A percentile compares a stretch with the other conserved stretches of the same genome.
phyloP scores from a whole-genome alignment of 1,140 invertebrate species.

The Drosophila equinoxialis region DNA sequence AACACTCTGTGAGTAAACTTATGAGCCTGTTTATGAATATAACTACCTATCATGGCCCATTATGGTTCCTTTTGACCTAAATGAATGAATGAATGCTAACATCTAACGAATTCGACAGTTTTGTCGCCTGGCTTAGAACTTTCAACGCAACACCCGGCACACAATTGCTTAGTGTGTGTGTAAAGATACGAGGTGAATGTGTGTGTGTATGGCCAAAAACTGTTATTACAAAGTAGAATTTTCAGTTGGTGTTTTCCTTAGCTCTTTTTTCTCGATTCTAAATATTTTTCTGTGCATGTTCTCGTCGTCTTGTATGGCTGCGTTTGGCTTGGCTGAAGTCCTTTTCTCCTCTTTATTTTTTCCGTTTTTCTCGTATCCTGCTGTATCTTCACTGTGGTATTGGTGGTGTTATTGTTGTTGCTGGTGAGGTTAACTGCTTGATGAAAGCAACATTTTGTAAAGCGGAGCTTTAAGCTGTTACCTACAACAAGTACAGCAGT shows the following conservation, averaged over 20 bases:
- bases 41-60: too few species aligned
- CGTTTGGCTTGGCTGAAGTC: constrained; percentile 16
- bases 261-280: constrained; percentile 26
- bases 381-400: constrained; percentile 2
- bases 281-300: constrained; percentile 15
- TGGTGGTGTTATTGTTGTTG: constrained; percentile 26
- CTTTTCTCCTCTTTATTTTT: neutral
- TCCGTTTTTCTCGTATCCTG: neutral
- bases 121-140: constrained; percentile 28
- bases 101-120: neutral
- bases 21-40: too few species aligned
- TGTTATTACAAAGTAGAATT: constrained; percentile 70
- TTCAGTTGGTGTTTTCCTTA: constrained; percentile 50
- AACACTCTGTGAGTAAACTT: too few species aligned
- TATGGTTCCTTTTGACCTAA: too few species aligned
- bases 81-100: too few species aligned
- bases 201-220: constrained; percentile 24
- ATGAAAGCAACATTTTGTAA: constrained; percentile 65
- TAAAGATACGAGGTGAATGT: constrained; percentile 1
- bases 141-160: constrained; percentile 36
- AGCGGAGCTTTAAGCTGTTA: constrained; percentile 48
- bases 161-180: constrained; percentile 37
- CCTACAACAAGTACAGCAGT: neutral
- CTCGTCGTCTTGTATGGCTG: constrained; percentile 17
- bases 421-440: constrained; percentile 52